These are phyloP conservation scores for Pseudorasbora parva DNA, from an alignment of 2,113 vertebrate genomes.

Conservation along the genomic window DNA sequence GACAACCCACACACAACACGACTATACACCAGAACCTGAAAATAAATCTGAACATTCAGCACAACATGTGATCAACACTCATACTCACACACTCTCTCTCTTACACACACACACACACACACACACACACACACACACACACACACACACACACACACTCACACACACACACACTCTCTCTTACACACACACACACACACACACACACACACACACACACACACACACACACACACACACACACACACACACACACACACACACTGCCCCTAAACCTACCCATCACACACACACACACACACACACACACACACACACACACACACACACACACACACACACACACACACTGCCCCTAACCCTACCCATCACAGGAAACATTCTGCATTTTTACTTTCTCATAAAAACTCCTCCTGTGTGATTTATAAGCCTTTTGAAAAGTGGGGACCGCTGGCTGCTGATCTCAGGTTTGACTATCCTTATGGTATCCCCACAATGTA, in stretches of 20 bases:
- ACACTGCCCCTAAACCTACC: no score
- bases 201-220: not conserved
- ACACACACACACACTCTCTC: not conserved
- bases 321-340: not conserved
- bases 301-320: no score
- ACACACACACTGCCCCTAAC: no score
- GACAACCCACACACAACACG: slow-evolving; percentile 8
- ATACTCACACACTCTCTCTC: not conserved
- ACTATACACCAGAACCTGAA: not conserved
- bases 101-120: no score
- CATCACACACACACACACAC: not conserved
- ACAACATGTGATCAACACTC: not conserved
- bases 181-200: not conserved
- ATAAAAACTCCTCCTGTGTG: no score
- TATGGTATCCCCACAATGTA: no score
- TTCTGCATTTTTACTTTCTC: no score
- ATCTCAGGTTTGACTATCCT: no score
- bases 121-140: not conserved
- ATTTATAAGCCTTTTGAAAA: no score
- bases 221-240: no score
- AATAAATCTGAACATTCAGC: not conserved
- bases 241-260: not conserved
- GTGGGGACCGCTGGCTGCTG: no score
- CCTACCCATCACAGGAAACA: no score
- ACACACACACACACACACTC: not conserved